Conservation (phyloP, 2,888 invertebrate species). For the Caenorhabditis sulstoni region DNA sequence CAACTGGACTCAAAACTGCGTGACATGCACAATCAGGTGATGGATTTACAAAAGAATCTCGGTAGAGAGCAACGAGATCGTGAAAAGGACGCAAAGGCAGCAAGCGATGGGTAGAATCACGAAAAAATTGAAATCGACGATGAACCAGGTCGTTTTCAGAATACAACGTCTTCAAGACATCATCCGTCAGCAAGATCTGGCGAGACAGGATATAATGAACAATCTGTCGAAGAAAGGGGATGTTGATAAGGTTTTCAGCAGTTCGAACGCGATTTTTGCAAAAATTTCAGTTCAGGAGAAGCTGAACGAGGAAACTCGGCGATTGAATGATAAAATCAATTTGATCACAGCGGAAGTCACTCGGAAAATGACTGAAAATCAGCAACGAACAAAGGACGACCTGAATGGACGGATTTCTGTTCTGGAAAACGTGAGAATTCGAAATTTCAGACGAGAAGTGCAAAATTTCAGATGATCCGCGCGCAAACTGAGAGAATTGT, state of each 20-base stretch:
- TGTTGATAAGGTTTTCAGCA: constrained; percentile 69
- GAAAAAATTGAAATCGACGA: background rate
- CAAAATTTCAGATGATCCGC: constrained; percentile 67
- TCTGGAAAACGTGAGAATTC: constrained; percentile 60
- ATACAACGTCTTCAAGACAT: constrained; percentile 74
- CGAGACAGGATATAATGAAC: constrained; percentile 72
- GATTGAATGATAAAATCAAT: constrained; percentile 77
- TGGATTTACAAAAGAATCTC: constrained; percentile 72
- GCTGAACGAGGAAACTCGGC: constrained; percentile 74
- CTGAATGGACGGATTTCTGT: constrained; percentile 57
- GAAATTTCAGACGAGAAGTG: background rate
- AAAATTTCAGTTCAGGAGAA: constrained; percentile 59
- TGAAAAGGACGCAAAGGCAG: constrained; percentile 67
- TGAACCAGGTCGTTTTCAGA: constrained; percentile 46
- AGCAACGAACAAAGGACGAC: constrained; percentile 74
- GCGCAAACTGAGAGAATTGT: constrained; percentile 67
- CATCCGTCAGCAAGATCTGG: constrained; percentile 74
- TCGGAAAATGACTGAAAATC: constrained; percentile 70
- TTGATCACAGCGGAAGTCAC: constrained; percentile 76
- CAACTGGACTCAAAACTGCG: constrained; percentile 74
- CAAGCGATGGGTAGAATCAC: constrained; percentile 66
- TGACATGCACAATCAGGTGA: constrained; percentile 77
- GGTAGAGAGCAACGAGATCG: constrained; percentile 74
- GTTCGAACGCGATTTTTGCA: background rate
- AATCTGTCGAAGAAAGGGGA: constrained; percentile 74